A percentile compares a stretch with the other conserved stretches of the same genome.
These are phyloP conservation scores for Pristis pectinata DNA, from an alignment of 2,797 vertebrate species.

Conservation along the genomic window DNA sequence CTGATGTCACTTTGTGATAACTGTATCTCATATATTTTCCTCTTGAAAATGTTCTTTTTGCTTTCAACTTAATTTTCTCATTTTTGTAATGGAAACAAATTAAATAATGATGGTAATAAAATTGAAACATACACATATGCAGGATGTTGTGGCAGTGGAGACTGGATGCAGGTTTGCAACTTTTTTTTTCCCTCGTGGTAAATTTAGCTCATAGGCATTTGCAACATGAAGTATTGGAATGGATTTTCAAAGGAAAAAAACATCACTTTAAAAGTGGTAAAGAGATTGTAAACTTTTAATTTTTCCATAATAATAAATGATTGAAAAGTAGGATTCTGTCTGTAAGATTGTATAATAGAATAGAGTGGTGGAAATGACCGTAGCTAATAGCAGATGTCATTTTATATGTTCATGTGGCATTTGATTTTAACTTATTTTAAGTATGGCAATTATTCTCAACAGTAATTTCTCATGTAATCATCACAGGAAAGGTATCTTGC, in stretches of 20 bases:
- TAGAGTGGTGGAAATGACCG: neutral
- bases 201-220: neutral
- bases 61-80: neutral
- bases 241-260: neutral
- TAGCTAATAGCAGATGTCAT: neutral
- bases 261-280: neutral
- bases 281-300: neutral
- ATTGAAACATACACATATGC: neutral
- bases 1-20: neutral
- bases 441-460: neutral
- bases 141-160: neutral
- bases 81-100: neutral
- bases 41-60: neutral
- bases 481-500: neutral
- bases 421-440: neutral
- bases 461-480: neutral
- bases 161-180: no score
- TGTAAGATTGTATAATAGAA: neutral
- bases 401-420: neutral
- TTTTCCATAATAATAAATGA: neutral
- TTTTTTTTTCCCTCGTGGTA: neutral
- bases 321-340: no score
- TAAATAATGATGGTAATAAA: neutral
- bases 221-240: no score
- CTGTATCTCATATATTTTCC: neutral